phyloP scores from a whole-genome alignment of 2,888 invertebrate genomes.

The Nomada goodeniana region DNA sequence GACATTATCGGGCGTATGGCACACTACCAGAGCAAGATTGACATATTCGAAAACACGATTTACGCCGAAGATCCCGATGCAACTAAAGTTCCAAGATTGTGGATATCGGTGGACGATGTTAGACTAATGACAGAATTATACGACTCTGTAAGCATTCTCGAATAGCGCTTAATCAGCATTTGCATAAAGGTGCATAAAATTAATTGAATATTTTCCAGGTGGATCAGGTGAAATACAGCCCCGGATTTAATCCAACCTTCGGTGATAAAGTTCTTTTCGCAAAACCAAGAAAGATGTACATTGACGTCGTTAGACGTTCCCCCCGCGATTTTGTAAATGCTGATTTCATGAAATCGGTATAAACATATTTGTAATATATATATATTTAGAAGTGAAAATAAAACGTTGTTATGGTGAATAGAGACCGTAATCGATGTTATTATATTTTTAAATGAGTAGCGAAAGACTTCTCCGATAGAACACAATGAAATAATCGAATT shows the following conservation, averaged over 20 bases:
- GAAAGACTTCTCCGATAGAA: background rate
- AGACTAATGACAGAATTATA: too few species aligned
- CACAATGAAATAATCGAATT: constrained; percentile 40
- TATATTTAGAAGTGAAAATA: background rate
- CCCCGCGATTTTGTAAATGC: constrained; percentile 35
- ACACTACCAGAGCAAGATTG: background rate
- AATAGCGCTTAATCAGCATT: background rate
- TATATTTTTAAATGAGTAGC: background rate
- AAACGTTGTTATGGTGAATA: background rate
- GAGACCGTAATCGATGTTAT: background rate
- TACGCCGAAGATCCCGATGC: fast-evolving
- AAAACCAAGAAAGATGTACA: fast-evolving
- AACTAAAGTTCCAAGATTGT: background rate
- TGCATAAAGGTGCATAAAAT: background rate
- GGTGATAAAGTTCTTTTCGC: background rate
- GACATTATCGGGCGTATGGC: constrained; percentile 86
- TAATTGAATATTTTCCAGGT: background rate
- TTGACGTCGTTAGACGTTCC: background rate
- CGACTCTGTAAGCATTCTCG: background rate
- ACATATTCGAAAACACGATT: fast-evolving
- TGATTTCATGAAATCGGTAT: background rate
- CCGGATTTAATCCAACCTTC: background rate
- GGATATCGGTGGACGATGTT: too few species aligned
- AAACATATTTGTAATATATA: background rate
- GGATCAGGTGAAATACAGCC: background rate